These are phyloP conservation scores for Aleadryas rufinucha DNA, from an alignment of 2,113 vertebrate genomes.

Conservation along the genomic window DNA sequence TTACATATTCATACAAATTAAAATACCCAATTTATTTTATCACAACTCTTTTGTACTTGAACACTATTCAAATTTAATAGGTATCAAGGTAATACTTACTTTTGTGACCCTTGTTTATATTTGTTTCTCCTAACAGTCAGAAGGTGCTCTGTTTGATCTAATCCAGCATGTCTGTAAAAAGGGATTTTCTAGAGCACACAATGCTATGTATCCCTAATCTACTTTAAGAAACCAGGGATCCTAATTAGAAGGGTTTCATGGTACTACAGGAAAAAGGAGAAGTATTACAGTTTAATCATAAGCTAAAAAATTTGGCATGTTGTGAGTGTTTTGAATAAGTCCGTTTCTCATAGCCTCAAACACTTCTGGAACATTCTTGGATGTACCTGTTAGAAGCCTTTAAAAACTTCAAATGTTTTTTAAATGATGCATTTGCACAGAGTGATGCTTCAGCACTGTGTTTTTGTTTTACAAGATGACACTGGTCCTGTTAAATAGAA, in stretches of 20 bases:
- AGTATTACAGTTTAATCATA: background rate
- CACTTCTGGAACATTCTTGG: background rate
- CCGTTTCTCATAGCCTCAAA: background rate
- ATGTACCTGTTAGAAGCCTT: background rate
- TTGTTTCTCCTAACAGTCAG: background rate
- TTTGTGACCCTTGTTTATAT: background rate
- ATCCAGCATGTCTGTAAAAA: background rate
- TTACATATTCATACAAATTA: background rate
- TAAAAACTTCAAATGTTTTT: background rate
- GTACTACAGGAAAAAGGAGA: background rate
- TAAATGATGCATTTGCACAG: background rate
- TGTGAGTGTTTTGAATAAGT: background rate
- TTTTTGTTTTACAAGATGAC: background rate
- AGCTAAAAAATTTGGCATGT: background rate
- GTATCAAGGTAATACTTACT: slow-evolving; percentile 36
- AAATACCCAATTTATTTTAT: background rate
- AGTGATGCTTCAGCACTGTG: background rate
- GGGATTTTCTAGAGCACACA: background rate
- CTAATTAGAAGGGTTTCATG: background rate
- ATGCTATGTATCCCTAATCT: background rate
- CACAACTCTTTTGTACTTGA: background rate
- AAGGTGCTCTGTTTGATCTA: background rate
- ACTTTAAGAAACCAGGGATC: background rate
- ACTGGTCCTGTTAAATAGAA: background rate
- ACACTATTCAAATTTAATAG: background rate